Conservation (phyloP, 2,113 vertebrate genomes). For the Lonchura striata region DNA sequence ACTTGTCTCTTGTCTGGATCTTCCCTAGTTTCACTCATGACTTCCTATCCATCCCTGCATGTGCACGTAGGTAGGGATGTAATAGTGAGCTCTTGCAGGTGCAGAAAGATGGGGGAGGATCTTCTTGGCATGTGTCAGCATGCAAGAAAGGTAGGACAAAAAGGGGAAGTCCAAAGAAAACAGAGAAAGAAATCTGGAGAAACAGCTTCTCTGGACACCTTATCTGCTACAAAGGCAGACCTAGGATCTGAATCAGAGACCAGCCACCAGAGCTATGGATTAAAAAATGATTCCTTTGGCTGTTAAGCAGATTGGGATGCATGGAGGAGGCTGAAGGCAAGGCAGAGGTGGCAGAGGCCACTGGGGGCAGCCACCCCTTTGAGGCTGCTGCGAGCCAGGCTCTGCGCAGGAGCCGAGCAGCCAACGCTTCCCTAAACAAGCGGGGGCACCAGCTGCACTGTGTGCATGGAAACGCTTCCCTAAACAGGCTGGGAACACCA, state of each 20-base stretch:
- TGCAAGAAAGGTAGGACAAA: neutral
- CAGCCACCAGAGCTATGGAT: neutral
- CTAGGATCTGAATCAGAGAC: neutral
- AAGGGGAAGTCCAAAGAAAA: neutral
- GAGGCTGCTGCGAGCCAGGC: neutral
- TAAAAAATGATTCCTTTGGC: neutral
- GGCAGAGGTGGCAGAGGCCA: neutral
- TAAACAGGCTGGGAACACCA: neutral
- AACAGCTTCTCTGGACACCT: neutral
- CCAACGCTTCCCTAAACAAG: neutral
- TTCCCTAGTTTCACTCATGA: neutral
- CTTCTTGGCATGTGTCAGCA: neutral
- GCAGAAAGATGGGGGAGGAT: neutral
- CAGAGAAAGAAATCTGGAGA: neutral
- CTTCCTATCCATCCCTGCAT: neutral
- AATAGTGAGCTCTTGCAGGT: neutral
- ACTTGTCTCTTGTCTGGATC: neutral
- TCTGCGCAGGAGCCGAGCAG: accelerated
- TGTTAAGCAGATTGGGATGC: neutral
- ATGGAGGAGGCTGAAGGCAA: neutral
- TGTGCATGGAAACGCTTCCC: neutral
- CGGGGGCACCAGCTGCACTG: neutral
- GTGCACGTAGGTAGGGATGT: neutral
- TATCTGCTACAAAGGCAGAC: neutral
- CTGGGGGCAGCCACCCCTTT: accelerated